Evolutionary conservation across 2,888 invertebrate genomes (phyloP), one percentile per base, ranked within the genome.

Genomic region (Noctua pronuba): DNA sequence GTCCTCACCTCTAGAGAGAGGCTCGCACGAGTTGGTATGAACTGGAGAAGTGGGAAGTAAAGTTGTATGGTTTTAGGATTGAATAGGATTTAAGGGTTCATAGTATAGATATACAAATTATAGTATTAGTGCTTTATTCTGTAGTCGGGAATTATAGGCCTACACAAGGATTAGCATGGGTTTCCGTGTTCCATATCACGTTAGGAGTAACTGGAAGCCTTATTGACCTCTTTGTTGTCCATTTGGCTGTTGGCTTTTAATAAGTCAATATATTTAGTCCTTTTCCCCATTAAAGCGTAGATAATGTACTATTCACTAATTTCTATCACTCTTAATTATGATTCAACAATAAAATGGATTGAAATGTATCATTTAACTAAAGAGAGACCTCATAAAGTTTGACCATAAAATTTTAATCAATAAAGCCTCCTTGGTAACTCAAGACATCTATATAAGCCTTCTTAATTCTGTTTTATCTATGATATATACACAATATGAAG

Each of bases 1-100:
- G 97, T 94, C 89, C 97, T 97, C 89, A 97, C 97, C 92, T 97
- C 97, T 81, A 97, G 95, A 55, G 97, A 97, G 82, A 97, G 94
- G 87, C 97, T 97, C 71, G 97, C 97, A 91, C 97, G 96, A 87
- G 97, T 97, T 77, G 97, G 97, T 90, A 97, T 94, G 86, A 96
- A 95, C 97, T 97, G 94, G 86, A 90, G 91, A 79, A 88, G 88
- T 76, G 46, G 81, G 76, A 74, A 75, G 70, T 66, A 69, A 58
- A 75, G 55, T 66, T 69, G 49, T 38, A 35, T 41, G 80, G 11
- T 73, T n/a, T 38, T 44, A 24, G 21, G 65, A 62, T 35, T 52
- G 13, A 44, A 35, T 11, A 28, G 18, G 35, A 21, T 49, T 41
- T 66, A 16, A n/a, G 41, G 41, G 7, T n/a, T 24, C 16, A 65